Conservation (phyloP, 2,888 invertebrate species). For the Pimpla rufipes region DNA sequence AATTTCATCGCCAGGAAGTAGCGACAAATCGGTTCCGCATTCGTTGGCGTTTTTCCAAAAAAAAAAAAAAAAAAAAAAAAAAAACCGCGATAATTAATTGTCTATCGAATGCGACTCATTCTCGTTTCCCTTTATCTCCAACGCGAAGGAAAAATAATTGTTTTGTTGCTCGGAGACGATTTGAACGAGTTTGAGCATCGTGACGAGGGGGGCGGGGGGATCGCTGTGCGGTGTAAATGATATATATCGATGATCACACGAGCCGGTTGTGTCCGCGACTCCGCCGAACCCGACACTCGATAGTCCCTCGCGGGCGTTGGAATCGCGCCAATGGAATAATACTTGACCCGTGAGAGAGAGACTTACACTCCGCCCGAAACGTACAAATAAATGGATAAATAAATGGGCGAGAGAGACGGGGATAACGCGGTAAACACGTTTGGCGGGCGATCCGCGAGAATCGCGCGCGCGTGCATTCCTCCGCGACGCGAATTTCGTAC, state of each 20-base stretch:
- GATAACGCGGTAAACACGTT: not conserved
- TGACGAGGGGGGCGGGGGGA: not conserved
- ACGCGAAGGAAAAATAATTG: not conserved
- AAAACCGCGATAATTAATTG: no score
- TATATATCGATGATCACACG: constrained; percentile 14
- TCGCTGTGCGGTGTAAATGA: constrained; percentile 1
- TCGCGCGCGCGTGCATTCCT: not conserved
- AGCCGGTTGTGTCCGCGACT: constrained; percentile 23
- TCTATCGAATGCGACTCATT: not conserved
- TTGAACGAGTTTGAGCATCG: not conserved
- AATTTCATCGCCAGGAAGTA: no score
- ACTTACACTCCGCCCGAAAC: constrained; percentile 15
- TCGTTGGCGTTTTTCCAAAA: no score
- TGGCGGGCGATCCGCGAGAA: constrained; percentile 2
- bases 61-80: no score
- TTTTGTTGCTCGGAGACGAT: not conserved
- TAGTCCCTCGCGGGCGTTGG: constrained; percentile 53
- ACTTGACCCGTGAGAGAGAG: constrained; percentile 35
- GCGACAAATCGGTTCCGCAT: no score
- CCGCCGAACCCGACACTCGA: constrained; percentile 48
- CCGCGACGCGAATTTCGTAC: not conserved
- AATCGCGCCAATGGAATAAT: constrained; percentile 60
- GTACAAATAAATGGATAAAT: constrained; percentile 44
- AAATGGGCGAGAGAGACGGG: not conserved
- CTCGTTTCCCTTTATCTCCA: not conserved